These are phyloP conservation scores for Florisuga fusca DNA, from an alignment of 2,797 vertebrate species.

Conservation along the genomic window DNA sequence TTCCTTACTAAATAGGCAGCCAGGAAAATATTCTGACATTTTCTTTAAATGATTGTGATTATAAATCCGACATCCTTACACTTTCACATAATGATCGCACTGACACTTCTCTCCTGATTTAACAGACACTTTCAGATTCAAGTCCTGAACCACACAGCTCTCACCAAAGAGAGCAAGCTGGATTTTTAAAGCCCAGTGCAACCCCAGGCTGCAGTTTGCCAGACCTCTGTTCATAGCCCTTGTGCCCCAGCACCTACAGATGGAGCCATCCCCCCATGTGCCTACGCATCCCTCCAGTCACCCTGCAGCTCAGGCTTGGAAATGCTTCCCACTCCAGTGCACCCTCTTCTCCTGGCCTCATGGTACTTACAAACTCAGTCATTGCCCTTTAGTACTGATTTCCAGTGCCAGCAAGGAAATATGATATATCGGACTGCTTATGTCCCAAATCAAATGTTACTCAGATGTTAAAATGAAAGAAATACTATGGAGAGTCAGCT, in stretches of 20 bases:
- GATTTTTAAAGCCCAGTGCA: not conserved
- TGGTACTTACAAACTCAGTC: not conserved
- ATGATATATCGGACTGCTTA: not conserved
- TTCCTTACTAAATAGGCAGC: not conserved
- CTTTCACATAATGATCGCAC: not conserved
- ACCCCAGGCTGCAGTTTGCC: not conserved
- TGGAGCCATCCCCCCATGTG: not conserved
- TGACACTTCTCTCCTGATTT: not conserved
- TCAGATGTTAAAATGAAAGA: constrained; percentile 49
- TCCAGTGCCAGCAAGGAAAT: not conserved
- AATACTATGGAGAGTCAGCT: constrained; percentile 39
- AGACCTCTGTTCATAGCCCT: not conserved
- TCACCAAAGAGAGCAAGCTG: not conserved
- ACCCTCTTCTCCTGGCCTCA: not conserved
- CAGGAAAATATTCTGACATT: not conserved
- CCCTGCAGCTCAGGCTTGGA: not conserved
- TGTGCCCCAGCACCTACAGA: accelerated
- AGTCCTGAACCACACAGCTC: not conserved
- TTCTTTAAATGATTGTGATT: not conserved
- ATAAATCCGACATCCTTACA: not conserved
- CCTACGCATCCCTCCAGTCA: not conserved
- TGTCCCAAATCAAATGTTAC: constrained; percentile 36
- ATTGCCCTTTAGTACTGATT: constrained; percentile 21
- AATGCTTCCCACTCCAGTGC: not conserved
- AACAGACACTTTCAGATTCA: not conserved